Evolutionary conservation across 1,140 invertebrate genomes (phyloP).

Genomic region (Chelonus insularis): DNA sequence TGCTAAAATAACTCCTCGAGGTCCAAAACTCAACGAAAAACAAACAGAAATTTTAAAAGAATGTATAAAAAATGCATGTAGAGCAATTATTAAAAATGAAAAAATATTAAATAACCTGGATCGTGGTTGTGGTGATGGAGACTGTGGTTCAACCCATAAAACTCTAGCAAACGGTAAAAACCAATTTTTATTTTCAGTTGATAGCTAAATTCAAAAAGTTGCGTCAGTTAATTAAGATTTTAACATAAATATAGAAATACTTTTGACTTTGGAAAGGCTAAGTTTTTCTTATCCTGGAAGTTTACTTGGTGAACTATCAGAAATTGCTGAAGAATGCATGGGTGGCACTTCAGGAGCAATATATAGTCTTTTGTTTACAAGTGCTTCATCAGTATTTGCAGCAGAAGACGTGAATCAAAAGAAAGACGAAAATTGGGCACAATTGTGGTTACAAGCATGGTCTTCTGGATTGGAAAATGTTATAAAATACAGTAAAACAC

Average conservation of each 20-base stretch:
- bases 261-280: constrained; percentile 49
- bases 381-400: constrained; percentile 58
- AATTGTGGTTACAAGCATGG: constrained; percentile 60
- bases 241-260: constrained; percentile 41
- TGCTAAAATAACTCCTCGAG: constrained; percentile 32
- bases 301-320: constrained; percentile 61
- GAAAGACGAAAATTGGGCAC: constrained; percentile 32
- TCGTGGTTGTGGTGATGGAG: constrained; percentile 77
- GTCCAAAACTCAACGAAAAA: constrained; percentile 47
- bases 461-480: constrained; percentile 63
- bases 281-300: constrained; percentile 53
- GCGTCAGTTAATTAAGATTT: background rate
- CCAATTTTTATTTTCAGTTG: constrained; percentile 1
- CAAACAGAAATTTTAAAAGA: constrained; percentile 54
- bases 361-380: constrained; percentile 73
- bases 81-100: constrained; percentile 63
- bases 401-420: no score
- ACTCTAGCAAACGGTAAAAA: constrained; percentile 65
- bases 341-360: constrained; percentile 74
- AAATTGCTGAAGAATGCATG: constrained; percentile 68
- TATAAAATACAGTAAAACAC: constrained; percentile 73
- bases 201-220: constrained; percentile 1
- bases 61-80: constrained; percentile 60
- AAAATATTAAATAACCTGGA: constrained; percentile 72
- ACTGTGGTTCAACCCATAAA: constrained; percentile 76